These are phyloP conservation scores for Ctenoplectra terminalis DNA, from an alignment of 1,140 invertebrate species.

Conservation along the genomic window DNA sequence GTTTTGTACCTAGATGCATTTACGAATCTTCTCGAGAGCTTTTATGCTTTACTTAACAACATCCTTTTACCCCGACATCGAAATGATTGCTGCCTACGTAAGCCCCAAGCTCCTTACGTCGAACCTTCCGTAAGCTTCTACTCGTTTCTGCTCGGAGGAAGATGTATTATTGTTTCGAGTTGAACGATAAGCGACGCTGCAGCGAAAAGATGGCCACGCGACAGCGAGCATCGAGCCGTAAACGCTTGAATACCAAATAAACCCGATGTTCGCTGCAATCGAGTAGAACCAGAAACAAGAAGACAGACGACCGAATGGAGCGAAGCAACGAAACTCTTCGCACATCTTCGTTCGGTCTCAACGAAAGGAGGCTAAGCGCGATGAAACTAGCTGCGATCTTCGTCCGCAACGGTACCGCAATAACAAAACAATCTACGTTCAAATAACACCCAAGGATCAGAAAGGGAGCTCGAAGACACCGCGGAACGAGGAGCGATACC, in stretches of 20 bases:
- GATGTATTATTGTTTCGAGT: neutral
- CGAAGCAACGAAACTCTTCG: too few relatives aligned
- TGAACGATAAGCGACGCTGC: neutral
- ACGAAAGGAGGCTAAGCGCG: too few relatives aligned
- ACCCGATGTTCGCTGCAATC: neutral
- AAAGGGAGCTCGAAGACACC: too few relatives aligned
- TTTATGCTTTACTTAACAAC: neutral
- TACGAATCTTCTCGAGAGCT: neutral
- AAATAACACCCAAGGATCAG: neutral
- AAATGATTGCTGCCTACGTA: neutral
- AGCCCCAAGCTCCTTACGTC: slow-evolving; percentile 31
- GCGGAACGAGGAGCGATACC: neutral
- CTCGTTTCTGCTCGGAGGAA: neutral
- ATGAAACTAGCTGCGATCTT: neutral
- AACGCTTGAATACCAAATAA: neutral
- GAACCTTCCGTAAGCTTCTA: neutral
- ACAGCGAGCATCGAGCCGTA: too few relatives aligned
- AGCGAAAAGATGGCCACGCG: neutral
- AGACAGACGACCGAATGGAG: neutral
- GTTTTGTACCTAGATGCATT: too few relatives aligned
- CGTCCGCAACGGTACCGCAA: neutral
- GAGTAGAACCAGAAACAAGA: neutral
- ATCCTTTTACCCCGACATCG: neutral
- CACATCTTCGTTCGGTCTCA: too few relatives aligned
- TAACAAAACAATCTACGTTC: neutral